Conservation (phyloP, 1,140 invertebrate species). For the Macrocentrus cingulum region DNA sequence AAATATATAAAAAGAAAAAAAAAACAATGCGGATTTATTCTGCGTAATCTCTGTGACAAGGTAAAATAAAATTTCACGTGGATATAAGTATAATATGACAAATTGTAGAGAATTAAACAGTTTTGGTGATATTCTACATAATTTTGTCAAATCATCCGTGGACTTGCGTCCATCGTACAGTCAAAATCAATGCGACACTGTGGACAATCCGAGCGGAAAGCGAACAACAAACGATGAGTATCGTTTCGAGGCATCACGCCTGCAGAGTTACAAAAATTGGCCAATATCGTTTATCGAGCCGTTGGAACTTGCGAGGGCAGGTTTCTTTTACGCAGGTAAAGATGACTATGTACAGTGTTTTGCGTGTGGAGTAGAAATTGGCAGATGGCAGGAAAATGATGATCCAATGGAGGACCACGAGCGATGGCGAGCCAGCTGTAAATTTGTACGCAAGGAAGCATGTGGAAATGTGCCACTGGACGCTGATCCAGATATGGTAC, state of each 20-base stretch:
- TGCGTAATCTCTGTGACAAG: too few relatives aligned
- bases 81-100: too few relatives aligned
- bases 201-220: too few relatives aligned
- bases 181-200: too few relatives aligned
- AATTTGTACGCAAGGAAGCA: conserved; percentile 66
- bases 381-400: conserved; percentile 77
- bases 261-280: conserved; percentile 66
- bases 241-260: conserved; percentile 64
- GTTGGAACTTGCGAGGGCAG: conserved; percentile 69
- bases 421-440: conserved; percentile 76
- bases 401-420: conserved; percentile 79
- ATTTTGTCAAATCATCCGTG: too few relatives aligned
- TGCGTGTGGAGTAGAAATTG: conserved; percentile 82
- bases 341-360: conserved; percentile 78
- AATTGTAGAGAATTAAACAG: too few relatives aligned
- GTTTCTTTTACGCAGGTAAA: conserved; percentile 78
- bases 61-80: too few relatives aligned
- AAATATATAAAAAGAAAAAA: too few relatives aligned
- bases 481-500: conserved; percentile 39
- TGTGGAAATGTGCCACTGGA: conserved; percentile 67
- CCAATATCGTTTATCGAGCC: conserved; percentile 62
- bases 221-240: conserved; percentile 32
- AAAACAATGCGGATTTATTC: too few relatives aligned
- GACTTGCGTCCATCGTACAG: too few relatives aligned
- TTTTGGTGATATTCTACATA: too few relatives aligned